These are phyloP conservation scores for Tipula confusa DNA, from an alignment of 2,888 invertebrate genomes.

Conservation along the genomic window DNA sequence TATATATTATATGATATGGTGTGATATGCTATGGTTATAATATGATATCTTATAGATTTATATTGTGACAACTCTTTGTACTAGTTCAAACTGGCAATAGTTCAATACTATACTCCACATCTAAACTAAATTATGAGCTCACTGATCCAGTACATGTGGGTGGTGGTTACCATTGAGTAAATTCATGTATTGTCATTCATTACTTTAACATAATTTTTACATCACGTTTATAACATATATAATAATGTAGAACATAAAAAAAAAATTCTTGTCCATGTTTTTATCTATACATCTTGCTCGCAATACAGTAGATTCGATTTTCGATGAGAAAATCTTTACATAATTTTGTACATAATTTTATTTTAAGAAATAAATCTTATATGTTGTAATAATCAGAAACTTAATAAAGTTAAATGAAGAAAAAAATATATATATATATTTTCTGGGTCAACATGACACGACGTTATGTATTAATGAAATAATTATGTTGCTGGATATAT, in stretches of 20 bases:
- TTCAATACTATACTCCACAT: no score
- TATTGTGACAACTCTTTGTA: no score
- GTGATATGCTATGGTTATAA: no score
- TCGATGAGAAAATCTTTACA: background rate
- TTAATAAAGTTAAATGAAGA: background rate
- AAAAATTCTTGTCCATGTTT: background rate
- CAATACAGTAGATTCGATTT: background rate
- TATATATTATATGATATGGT: no score
- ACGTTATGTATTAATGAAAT: background rate
- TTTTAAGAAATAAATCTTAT: constrained; percentile 12
- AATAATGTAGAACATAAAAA: background rate
- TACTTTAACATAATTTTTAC: background rate
- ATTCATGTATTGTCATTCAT: background rate
- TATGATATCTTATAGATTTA: no score
- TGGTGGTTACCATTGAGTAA: background rate
- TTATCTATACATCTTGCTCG: background rate
- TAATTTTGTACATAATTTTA: background rate
- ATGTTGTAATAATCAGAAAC: background rate
- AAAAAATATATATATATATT: background rate
- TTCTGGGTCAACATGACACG: constrained; percentile 20
- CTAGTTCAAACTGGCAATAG: no score
- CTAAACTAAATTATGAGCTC: no score
- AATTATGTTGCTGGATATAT: background rate
- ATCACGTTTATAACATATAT: background rate
- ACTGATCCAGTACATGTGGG: no score